Evolutionary conservation across 2,113 vertebrate species (phyloP), one percentile per base, ranked within the genome.

Genomic region (Cavia aperea): DNA sequence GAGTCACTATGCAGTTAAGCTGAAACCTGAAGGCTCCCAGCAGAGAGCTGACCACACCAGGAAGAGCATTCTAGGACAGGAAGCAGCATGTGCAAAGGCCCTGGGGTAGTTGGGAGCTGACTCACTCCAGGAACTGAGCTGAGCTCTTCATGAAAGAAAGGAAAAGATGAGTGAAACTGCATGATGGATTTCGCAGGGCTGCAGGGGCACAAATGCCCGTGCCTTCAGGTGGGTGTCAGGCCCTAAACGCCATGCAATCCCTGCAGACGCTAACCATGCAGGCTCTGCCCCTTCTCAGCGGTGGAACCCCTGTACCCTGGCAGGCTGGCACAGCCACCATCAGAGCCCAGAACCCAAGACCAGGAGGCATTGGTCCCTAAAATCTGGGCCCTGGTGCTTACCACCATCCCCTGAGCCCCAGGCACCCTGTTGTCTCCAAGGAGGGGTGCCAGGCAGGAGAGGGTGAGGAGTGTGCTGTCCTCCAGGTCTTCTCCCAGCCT

Each of bases 401-500:
- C 18, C 18, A 58, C 56, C 56, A 58, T 58, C 18, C 56, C 56
- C 56, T 58, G 18, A 58, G 56, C 18, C 56, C 56, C 18, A 19
- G 16, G 56, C 18, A 1, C 11, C 56, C 56, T 5, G 11, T 2
- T 58, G 16, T 14, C 56, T 58, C 16, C 56, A 18, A 58, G 56
- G 56, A 58, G 56, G 18, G 33, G 43, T 19, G n/a, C 15, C 2
- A 4, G 3, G 31, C 49, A 9, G 18, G 33, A 70, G 85, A 31
- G 33, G 88, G 68, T 62, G 31, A n/a, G 79, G 24, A 24, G 24
- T 62, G 33, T 23, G 51, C 93, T 88, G 65, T n/a, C 85, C 85
- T 88, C 94, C 93, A 86, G 87, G 66, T 73, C 79, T 72, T 75
- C 91, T 89, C 60, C 63, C 73, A 43, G 81, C 92, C 87, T 93